Conservation (phyloP, 2,888 invertebrate species). For the Platyscelio sp. region DNA sequence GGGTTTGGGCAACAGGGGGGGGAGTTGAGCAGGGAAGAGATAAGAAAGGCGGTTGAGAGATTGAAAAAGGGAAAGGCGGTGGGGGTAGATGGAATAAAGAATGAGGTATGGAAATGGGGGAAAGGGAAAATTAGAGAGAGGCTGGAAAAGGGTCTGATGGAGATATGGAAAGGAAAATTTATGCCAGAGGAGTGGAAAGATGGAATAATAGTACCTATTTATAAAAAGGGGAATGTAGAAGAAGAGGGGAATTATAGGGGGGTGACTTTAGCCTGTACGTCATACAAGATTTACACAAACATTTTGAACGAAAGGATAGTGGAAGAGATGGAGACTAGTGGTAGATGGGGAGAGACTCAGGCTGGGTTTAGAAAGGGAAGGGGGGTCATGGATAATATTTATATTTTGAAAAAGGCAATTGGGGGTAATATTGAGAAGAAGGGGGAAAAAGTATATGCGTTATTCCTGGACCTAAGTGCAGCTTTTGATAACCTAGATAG, state of each 20-base stretch:
- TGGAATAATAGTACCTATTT: not conserved
- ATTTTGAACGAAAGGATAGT: not conserved
- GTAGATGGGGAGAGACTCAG: not conserved
- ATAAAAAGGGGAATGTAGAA: not conserved
- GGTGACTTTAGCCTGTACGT: not conserved
- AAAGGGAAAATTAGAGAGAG: not conserved
- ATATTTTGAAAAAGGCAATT: constrained; percentile 9
- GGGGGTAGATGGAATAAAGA: not conserved
- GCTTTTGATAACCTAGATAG: constrained; percentile 10
- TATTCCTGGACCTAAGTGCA: constrained; percentile 5
- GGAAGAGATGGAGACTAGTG: not conserved
- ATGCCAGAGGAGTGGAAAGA: not conserved
- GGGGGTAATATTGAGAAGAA: not conserved
- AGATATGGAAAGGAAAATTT: not conserved
- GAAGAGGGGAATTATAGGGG: not conserved
- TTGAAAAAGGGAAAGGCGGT: not conserved
- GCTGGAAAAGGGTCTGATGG: not conserved
- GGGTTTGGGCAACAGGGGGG: too few species aligned
- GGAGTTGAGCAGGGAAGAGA: too few species aligned
- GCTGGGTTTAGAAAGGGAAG: constrained; percentile 1
- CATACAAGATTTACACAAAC: constrained; percentile 10
- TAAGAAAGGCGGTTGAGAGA: not conserved
- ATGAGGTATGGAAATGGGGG: constrained; percentile 10
- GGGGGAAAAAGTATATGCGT: not conserved
- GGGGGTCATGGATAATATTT: constrained; percentile 8